Base-by-base conservation (phyloP, 2,888 invertebrate genomes). In the Boloria euphrosyne region DNA sequence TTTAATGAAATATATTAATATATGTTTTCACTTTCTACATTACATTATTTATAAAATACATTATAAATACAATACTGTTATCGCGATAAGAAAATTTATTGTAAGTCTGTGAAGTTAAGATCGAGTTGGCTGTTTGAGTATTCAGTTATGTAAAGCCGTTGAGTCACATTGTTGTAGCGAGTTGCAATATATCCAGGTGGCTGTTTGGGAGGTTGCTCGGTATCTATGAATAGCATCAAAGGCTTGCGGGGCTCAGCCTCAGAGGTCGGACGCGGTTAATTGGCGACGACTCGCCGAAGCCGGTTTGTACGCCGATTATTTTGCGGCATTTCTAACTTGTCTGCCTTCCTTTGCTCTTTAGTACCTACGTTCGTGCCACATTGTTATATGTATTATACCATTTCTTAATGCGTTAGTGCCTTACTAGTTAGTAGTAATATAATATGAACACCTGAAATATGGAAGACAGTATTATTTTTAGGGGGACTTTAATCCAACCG, bases 231-330 rank as follows among this genome's bases (percentile, higher is more conserved):
- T 80, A 83, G 79, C 82, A 84, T 83, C 79, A 75, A 74, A 76
- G 82, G 81, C 81, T 82, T 80, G 82, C 80, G 68, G 60, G 70
- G 59, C 67, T 63, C 67, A 67, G 73, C 69, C 68, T 76, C 78
- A 80, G 86, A 86, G 90, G 87, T 89, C 87, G 86, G 79, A 80
- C 80, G 84, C 89, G 86, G 90, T 89, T 90, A 90, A 91, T 90
- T 90, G 89, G 86, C 89, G 86, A 87, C 81, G 84, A 86, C 74
- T 73, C 75, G 74, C 70, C 67, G 80, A 79, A 81, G 85, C 82
- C 80, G 89, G 90, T 90, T 89, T 87, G 80, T 77, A 83, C 83
- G 80, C 78, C 79, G 78, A 78, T 86, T 87, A 85, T 87, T 87
- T 85, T 82, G 86, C 84, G 81, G 83, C 86, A 84, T 87, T 86